phyloP scores from a whole-genome alignment of 2,113 vertebrate genomes.

The Myotis brandtii region DNA sequence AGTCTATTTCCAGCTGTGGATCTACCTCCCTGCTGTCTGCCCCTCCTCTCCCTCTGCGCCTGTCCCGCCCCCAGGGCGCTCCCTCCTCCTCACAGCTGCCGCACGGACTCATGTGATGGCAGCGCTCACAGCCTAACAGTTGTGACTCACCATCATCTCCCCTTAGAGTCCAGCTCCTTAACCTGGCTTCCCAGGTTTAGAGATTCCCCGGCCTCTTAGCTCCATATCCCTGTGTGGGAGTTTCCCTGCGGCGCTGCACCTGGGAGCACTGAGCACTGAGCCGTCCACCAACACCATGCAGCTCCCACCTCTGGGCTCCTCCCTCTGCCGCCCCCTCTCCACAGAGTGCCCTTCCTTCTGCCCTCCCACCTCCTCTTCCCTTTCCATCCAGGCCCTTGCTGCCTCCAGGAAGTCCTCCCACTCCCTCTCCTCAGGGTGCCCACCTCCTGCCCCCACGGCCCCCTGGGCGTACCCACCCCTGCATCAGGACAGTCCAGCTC shows the following conservation, averaged over 20 bases:
- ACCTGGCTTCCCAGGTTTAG: not conserved
- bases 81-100: not conserved
- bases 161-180: not conserved
- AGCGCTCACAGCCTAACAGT: not conserved
- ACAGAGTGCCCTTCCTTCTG: not conserved
- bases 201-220: not conserved
- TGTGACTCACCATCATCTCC: not conserved
- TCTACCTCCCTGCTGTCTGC: not conserved
- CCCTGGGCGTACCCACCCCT: not conserved
- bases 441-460: not conserved
- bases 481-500: not conserved
- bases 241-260: not conserved
- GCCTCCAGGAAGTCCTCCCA: not conserved
- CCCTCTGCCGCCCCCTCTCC: not conserved
- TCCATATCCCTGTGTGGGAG: not conserved
- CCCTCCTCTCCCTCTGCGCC: not conserved
- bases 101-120: not conserved
- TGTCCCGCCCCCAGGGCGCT: not conserved
- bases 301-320: not conserved
- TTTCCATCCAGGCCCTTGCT: not conserved
- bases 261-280: not conserved
- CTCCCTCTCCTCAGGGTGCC: not conserved
- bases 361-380: not conserved
- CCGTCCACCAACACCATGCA: fast-evolving
- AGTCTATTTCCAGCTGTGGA: not conserved